Evolutionary conservation across 2,113 vertebrate species (phyloP).

Genomic region (Boulengeromyrus knoepffleri): DNA sequence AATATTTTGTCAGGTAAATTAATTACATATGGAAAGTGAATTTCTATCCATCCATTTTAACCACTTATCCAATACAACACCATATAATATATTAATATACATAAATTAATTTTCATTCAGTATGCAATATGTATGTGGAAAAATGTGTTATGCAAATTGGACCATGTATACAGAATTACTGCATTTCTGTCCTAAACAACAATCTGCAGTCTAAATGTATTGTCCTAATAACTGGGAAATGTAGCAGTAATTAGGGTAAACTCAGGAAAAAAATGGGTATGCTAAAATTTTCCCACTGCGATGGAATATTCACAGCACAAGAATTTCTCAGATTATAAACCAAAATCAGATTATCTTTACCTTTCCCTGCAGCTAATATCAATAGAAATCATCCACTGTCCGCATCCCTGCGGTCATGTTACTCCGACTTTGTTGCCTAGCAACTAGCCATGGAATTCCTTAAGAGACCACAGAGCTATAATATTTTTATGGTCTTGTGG

Average conservation of each 20-base stretch:
- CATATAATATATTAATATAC: neutral
- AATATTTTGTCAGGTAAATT: neutral
- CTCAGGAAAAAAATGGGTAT: neutral
- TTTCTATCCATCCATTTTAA: neutral
- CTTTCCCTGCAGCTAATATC: conserved; percentile 16
- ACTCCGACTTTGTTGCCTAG: conserved; percentile 57
- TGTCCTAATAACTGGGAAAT: neutral
- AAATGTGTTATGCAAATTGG: neutral
- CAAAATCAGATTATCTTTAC: neutral
- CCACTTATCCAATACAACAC: neutral
- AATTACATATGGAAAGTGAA: neutral
- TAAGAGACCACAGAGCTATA: conserved; percentile 31
- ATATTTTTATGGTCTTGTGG: conserved; percentile 41
- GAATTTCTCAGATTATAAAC: neutral
- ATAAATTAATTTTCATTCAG: neutral
- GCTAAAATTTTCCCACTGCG: neutral
- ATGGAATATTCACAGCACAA: neutral
- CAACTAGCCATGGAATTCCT: conserved; percentile 52
- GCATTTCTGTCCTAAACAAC: neutral
- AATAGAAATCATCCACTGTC: conserved; percentile 3
- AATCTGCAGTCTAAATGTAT: neutral
- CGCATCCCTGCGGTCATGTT: conserved; percentile 33
- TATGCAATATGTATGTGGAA: neutral
- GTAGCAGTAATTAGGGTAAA: neutral
- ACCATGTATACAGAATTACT: neutral